Conservation (phyloP, 92 coral and sea anemone genomes). For the Chrysogorgia sp. region DNA sequence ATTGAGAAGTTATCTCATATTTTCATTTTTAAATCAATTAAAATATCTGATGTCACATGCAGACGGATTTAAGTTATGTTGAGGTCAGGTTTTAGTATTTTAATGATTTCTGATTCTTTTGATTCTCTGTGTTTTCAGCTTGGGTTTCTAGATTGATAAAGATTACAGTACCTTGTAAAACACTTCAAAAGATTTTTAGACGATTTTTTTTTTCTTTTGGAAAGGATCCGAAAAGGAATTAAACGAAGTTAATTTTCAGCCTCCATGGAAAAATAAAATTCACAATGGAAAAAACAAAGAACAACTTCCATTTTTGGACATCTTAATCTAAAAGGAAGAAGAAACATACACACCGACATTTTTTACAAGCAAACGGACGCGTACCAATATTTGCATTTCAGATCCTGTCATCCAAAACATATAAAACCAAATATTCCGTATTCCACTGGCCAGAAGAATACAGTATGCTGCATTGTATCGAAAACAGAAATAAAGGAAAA, state of each 20-base stretch:
- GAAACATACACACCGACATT: conserved; percentile 2
- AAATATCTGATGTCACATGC: too few species aligned
- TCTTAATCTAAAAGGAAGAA: background rate
- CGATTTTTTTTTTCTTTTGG: background rate
- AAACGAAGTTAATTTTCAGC: background rate
- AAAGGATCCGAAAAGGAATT: background rate
- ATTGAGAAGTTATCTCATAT: too few species aligned
- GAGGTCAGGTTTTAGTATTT: too few species aligned
- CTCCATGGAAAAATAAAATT: conserved; percentile 4
- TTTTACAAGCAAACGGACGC: conserved; percentile 21
- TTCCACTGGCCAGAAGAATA: background rate
- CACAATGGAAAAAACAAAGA: background rate
- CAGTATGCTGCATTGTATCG: conserved; percentile 17
- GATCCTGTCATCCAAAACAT: conserved; percentile 17
- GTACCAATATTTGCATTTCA: conserved; percentile 1
- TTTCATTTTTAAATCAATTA: too few species aligned
- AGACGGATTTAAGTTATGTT: too few species aligned
- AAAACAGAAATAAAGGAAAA: background rate
- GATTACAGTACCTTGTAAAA: too few species aligned
- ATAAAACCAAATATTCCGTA: conserved; percentile 14
- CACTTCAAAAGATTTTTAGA: conserved; percentile 11
- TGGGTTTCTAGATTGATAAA: too few species aligned
- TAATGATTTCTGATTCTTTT: too few species aligned
- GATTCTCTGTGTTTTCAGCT: too few species aligned
- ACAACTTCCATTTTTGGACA: conserved; percentile 7